Percentiles rank a stretch among this genome's conserved stretches.
These are phyloP conservation scores for Plebejus argus DNA, from an alignment of 2,888 invertebrate genomes.

Conservation along the genomic window DNA sequence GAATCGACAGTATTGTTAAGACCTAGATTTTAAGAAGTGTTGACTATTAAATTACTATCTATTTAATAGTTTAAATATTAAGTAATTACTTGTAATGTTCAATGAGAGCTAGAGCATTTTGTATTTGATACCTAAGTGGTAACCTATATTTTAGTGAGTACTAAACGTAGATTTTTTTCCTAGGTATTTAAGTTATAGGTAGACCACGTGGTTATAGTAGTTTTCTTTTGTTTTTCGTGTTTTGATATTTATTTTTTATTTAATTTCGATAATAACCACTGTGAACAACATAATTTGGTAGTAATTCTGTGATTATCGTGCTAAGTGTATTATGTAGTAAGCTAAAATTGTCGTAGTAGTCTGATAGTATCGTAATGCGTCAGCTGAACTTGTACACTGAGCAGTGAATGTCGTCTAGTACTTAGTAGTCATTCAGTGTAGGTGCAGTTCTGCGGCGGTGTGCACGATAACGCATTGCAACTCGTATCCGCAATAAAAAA, in stretches of 20 bases:
- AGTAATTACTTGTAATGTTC: not conserved
- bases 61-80: not conserved
- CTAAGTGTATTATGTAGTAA: not conserved
- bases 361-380: constrained; percentile 61
- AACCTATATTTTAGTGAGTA: not conserved
- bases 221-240: not conserved
- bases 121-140: not conserved
- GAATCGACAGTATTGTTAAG: not conserved
- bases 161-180: too few relatives aligned
- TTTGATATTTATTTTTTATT: not conserved
- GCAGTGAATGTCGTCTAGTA: constrained; percentile 76
- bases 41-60: not conserved
- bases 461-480: constrained; percentile 55
- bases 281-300: not conserved
- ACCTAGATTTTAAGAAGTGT: constrained; percentile 2
- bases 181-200: not conserved
- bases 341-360: not conserved
- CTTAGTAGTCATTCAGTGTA: constrained; percentile 63
- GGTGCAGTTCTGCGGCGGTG: constrained; percentile 66
- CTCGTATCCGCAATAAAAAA: constrained; percentile 50
- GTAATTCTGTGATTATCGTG: not conserved
- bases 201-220: not conserved
- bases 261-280: not conserved
- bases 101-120: not conserved
- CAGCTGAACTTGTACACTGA: constrained; percentile 75